phyloP scores from a whole-genome alignment of 2,888 invertebrate genomes.

The Cylloceria caligata region DNA sequence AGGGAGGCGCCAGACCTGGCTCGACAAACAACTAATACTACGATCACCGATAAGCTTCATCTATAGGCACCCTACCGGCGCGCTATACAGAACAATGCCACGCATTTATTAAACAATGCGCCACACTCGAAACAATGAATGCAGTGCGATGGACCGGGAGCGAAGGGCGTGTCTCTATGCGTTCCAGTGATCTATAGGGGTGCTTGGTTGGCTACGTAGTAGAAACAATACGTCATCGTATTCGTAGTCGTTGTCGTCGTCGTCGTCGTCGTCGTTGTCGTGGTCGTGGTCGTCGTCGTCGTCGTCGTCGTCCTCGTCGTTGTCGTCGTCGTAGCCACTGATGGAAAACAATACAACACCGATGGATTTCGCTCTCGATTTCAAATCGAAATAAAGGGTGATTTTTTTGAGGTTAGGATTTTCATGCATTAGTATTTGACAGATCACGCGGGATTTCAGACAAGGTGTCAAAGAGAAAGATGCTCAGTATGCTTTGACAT shows the following conservation, averaged over 20 bases:
- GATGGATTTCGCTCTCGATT: slow-evolving; percentile 78
- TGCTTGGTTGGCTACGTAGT: slow-evolving; percentile 33
- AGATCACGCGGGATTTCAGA: too few relatives aligned
- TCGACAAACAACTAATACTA: slow-evolving; percentile 53
- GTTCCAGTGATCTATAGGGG: slow-evolving; percentile 52
- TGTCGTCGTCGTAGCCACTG: slow-evolving; percentile 44
- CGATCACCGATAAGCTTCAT: slow-evolving; percentile 62
- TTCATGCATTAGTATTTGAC: too few relatives aligned
- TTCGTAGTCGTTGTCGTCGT: slow-evolving; percentile 50
- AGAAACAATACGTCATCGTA: slow-evolving; percentile 57
- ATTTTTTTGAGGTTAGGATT: too few relatives aligned
- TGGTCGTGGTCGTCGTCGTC: slow-evolving; percentile 47
- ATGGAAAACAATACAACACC: slow-evolving; percentile 63
- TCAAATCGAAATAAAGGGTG: slow-evolving; percentile 76
- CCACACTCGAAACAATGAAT: slow-evolving; percentile 78
- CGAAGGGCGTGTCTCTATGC: slow-evolving; percentile 56
- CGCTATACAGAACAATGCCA: slow-evolving; percentile 75
- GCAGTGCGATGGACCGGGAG: slow-evolving; percentile 67
- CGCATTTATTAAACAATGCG: slow-evolving; percentile 79
- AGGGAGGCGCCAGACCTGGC: slow-evolving; percentile 71
- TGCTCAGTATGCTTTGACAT: too few relatives aligned
- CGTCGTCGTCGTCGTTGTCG: slow-evolving; percentile 45
- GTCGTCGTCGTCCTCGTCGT: slow-evolving; percentile 44
- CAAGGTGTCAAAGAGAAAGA: too few relatives aligned
- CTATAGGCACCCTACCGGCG: slow-evolving; percentile 70